A percentile compares a stretch with the other conserved stretches of the same genome.
phyloP scores from a whole-genome alignment of 2,113 vertebrate genomes.

The Oxyruncus cristatus region DNA sequence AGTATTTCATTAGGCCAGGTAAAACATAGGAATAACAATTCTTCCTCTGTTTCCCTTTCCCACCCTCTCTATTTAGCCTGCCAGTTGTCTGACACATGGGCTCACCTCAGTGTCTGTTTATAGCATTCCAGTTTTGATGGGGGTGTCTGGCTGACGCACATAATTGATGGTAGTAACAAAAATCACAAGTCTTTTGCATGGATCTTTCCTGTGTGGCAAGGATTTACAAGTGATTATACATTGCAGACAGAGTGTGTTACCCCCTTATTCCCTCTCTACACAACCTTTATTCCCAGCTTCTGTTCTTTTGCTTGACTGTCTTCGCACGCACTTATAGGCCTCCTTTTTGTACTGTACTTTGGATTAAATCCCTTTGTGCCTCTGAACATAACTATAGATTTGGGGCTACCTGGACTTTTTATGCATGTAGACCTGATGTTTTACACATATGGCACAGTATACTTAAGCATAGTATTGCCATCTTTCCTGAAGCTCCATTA shows the following conservation, averaged over 20 bases:
- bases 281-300: neutral
- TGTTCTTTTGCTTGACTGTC: neutral
- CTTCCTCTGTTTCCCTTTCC: neutral
- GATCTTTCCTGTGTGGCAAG: neutral
- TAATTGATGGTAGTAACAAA: neutral
- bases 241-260: neutral
- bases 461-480: neutral
- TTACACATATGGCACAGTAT: neutral
- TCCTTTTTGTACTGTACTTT: neutral
- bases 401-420: neutral
- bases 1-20: neutral
- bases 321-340: neutral
- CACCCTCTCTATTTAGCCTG: neutral
- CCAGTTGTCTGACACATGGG: neutral
- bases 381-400: neutral
- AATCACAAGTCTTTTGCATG: neutral
- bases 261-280: neutral
- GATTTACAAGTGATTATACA: neutral
- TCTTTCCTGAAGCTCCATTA: neutral
- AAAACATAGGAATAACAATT: neutral
- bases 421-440: neutral
- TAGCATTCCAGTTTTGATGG: neutral
- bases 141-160: neutral
- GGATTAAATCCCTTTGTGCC: neutral
- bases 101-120: neutral